Percentiles rank a stretch among this genome's conserved stretches.
phyloP scores from a whole-genome alignment of 2,888 invertebrate species.

The Diarsia dahlii region DNA sequence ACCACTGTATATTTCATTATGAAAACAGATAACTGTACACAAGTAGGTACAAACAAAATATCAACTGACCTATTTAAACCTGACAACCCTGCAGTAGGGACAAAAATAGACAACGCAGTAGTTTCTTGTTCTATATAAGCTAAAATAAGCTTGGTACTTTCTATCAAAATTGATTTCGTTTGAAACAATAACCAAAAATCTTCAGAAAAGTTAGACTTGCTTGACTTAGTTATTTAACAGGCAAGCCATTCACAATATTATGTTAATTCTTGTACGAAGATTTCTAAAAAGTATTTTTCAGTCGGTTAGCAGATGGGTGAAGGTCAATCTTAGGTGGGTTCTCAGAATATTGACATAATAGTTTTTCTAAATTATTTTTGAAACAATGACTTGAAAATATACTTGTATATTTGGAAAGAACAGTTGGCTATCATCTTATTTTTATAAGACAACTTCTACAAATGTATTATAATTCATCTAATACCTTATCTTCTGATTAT shows the following conservation, averaged over 20 bases:
- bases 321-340: background rate
- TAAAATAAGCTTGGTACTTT: background rate
- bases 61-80: background rate
- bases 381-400: conserved; percentile 15
- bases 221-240: too few species aligned
- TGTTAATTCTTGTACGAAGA: background rate
- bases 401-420: conserved; percentile 20
- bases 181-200: too few species aligned
- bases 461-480: conserved; percentile 54
- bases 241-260: background rate
- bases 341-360: background rate
- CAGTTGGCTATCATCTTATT: conserved; percentile 31
- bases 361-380: background rate
- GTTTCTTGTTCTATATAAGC: background rate
- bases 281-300: background rate
- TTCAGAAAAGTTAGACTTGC: background rate
- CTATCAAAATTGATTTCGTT: background rate
- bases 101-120: background rate
- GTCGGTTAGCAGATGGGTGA: background rate
- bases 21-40: background rate
- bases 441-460: conserved; percentile 41
- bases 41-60: background rate
- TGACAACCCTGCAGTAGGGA: background rate
- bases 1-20: background rate
- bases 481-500: conserved; percentile 47